These are phyloP conservation scores for Celastrina argiolus DNA, from an alignment of 2,888 invertebrate genomes.

Conservation along the genomic window DNA sequence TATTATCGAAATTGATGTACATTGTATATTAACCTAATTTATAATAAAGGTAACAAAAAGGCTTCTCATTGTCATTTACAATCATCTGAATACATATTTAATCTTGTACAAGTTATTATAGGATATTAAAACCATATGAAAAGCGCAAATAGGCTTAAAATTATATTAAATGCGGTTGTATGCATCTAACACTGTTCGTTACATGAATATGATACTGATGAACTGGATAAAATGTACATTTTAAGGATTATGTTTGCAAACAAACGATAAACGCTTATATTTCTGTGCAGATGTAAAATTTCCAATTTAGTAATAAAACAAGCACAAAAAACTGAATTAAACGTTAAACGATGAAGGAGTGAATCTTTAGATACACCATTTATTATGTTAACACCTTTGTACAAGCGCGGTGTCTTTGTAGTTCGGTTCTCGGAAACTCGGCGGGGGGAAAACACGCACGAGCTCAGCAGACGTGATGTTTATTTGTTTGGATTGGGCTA, in stretches of 20 bases:
- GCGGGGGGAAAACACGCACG: conserved; percentile 12
- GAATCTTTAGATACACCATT: conserved; percentile 44
- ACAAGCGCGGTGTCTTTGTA: conserved; percentile 42
- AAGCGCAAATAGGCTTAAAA: not conserved
- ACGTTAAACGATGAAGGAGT: not conserved
- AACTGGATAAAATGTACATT: too few species aligned
- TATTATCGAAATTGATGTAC: too few species aligned
- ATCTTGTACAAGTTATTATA: conserved; percentile 1
- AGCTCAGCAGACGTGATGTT: conserved; percentile 1
- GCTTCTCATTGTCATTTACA: not conserved
- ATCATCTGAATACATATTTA: not conserved
- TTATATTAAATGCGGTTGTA: not conserved
- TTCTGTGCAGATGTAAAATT: too few species aligned
- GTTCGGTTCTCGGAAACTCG: conserved; percentile 56
- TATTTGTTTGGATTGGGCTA: not conserved
- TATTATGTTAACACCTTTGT: conserved; percentile 74
- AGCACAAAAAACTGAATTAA: not conserved
- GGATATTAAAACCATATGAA: not conserved
- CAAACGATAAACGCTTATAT: too few species aligned
- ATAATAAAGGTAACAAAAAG: not conserved
- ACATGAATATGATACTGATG: too few species aligned
- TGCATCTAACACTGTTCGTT: too few species aligned
- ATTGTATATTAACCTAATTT: not conserved
- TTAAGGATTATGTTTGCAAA: too few species aligned
- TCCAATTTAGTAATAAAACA: not conserved